Percentiles rank a stretch among this genome's conserved stretches.
phyloP scores from a whole-genome alignment of 2,797 vertebrate genomes.

The Sphaeramia orbicularis region DNA sequence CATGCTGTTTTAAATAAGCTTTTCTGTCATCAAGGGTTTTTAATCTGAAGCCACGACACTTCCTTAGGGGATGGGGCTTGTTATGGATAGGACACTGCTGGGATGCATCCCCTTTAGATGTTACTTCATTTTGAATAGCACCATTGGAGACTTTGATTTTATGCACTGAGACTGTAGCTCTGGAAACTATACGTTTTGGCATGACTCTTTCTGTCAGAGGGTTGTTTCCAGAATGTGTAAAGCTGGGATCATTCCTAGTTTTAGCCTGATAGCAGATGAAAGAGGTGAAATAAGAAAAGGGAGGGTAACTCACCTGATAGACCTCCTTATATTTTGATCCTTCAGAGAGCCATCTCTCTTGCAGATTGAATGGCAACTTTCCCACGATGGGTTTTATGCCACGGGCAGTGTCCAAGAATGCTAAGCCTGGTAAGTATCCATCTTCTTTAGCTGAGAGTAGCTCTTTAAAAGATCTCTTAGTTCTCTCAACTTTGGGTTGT shows the following conservation, averaged over 20 bases:
- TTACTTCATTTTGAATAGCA: neutral
- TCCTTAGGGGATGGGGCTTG: conserved; percentile 11
- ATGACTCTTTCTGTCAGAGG: too few species aligned
- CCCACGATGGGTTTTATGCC: neutral
- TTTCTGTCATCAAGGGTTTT: neutral
- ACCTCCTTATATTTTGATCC: neutral
- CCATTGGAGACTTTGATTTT: neutral
- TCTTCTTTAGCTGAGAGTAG: conserved; percentile 23
- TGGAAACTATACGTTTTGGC: too few species aligned
- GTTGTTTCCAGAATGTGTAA: too few species aligned
- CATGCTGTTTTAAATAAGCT: neutral
- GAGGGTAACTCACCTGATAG: too few species aligned
- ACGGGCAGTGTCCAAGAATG: conserved; percentile 31
- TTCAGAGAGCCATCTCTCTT: neutral
- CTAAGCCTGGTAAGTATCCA: conserved; percentile 25
- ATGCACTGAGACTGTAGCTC: neutral
- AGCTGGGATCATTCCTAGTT: too few species aligned
- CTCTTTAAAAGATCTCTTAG: conserved; percentile 42
- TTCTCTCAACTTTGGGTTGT: conserved; percentile 32
- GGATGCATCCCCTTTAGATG: neutral
- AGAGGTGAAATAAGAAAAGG: too few species aligned
- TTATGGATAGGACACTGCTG: neutral
- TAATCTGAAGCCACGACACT: neutral
- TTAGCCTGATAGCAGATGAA: too few species aligned
- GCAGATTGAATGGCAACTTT: neutral